phyloP scores from a whole-genome alignment of 2,113 vertebrate genomes.

The Rutilus rutilus region DNA sequence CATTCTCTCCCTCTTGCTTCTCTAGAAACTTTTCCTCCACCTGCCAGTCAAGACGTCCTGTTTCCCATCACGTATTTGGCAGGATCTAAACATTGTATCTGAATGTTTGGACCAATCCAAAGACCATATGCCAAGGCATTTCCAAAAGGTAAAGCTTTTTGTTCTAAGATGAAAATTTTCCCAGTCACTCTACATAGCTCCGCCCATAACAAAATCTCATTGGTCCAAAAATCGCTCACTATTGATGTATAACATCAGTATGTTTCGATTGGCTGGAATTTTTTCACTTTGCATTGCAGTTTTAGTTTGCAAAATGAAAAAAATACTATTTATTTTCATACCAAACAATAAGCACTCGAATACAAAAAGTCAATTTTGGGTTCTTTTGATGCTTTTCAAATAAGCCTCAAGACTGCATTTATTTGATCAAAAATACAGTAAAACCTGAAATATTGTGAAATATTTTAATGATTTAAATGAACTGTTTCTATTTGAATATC shows the following conservation, averaged over 20 bases:
- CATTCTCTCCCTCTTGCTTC: slow-evolving; percentile 2
- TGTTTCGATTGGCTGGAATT: background rate
- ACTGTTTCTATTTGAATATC: background rate
- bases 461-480: background rate
- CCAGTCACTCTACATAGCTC: background rate
- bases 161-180: background rate
- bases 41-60: slow-evolving; percentile 10
- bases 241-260: background rate
- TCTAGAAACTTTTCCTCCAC: slow-evolving; percentile 22
- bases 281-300: background rate
- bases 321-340: background rate
- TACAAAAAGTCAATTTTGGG: background rate
- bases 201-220: background rate
- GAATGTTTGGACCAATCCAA: slow-evolving; percentile 1
- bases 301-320: background rate
- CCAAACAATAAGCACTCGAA: background rate
- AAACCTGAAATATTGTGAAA: background rate
- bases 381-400: background rate
- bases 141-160: background rate
- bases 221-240: background rate
- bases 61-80: background rate
- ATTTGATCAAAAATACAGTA: background rate
- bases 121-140: background rate
- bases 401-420: background rate
- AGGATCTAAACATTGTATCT: slow-evolving; percentile 11